Evolutionary conservation across 1,140 invertebrate species (phyloP), one percentile per base, ranked within the genome.

Genomic region (Bactericera cockerelli): DNA sequence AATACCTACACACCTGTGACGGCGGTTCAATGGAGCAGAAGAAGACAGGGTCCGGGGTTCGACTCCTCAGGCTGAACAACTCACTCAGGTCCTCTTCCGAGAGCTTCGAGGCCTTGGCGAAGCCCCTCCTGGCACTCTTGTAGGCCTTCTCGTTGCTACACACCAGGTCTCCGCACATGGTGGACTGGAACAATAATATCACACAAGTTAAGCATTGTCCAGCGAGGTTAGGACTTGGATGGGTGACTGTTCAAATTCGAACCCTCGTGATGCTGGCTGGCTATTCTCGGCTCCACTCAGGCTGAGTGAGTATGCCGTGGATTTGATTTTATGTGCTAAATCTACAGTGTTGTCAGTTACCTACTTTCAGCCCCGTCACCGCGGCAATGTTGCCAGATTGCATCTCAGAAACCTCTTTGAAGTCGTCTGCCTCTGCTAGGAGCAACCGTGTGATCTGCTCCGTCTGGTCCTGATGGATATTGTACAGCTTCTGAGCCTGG

Each of bases 11-110:
- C 69, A 71, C 70, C 58, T 84, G 67, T 57, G 87, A 92, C 0
- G 91, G 85, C 0, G 94, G 84, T 75, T 99, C 96, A 56, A 99
- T 86, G 0, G 91, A 91, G 71, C 95, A 98, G 68, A 96, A 94
- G 72, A 97, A 98, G 0, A 99, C 95, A 1, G 95, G 93, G 66
- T 94, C 86, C 0, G 92, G 91, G 60, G 93, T 73, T 49, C 79
- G 76, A 1, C 86, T 75, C 13, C 82, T 81, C 57, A 70, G 61
- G 65, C 76, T 65, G 74, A 77, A 83, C 59, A 72, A 64, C 26
- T 67, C 65, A 3, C 75, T 68, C 1, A 69, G 64, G 4, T 71
- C 64, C 1, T 69, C 64, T 4, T 68, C 13, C 11, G 28, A 63
- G 10, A 64, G 49, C 1, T 63, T 63, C 21, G 64, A 66, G n/a